Evolutionary conservation across 92 coral and sea anemone species (phyloP), one percentile per base, ranked within the genome.

Genomic region (Zoanthus sansibaricus): DNA sequence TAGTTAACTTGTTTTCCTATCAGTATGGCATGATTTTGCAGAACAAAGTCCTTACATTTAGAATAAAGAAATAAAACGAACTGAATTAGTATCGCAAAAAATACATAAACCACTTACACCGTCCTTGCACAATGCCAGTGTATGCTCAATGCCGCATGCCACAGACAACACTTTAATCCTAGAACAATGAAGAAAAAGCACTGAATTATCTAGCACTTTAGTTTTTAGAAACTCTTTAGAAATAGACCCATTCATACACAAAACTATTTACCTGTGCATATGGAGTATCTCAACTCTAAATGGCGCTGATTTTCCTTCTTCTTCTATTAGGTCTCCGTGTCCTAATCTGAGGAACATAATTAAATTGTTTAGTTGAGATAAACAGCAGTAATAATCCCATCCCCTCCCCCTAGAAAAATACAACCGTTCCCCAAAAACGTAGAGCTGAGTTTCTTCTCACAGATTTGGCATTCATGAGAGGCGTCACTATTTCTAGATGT

Each of bases 251-350:
- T 62, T 16, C 69, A 16, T 25, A 62, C 16, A 5, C 3, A 18
- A 52, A 18, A 52, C 47, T 2, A 11, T 2, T 49, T 48, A 97
- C 99, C 96, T 92, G 92, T 97, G 99, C 95, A 97, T 97, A 83
- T 97, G 99, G 14, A 97, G 94, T 72, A 97, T 94, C 83, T 97
- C 99, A n/a, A 97, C 99, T 84, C 98, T 90, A 68, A 97, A 97
- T 8, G 99, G 99, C 55, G 89, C 87, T 12, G 95, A 95, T 18
- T 89, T 93, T 44, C 99, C 99, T 83, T 93, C 99, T 87, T 97
- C 99, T 77, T 97, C 99, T 67, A 97, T 95, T 71, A 97, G 77
- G 79, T 97, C 99, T 15, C 99, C 99, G 66, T 95, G 99, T 48
- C 99, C 99, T 61, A 97, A 83, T 83, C 99, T 97, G 62, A 17